Evolutionary conservation across 2,113 vertebrate species (phyloP).

Genomic region (Hoplias malabaricus): DNA sequence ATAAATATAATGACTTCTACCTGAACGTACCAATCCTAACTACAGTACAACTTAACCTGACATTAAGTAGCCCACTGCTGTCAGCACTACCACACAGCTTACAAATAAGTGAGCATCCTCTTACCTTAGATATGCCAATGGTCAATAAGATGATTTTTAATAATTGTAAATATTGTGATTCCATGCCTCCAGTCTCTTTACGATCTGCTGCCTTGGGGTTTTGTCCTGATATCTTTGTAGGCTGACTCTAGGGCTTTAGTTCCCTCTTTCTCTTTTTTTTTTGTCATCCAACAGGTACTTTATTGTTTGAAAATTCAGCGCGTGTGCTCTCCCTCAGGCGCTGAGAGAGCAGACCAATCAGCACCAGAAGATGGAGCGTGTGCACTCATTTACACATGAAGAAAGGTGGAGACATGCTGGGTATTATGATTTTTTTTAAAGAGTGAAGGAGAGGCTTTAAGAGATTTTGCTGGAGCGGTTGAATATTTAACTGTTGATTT

Average conservation of each 20-base stretch:
- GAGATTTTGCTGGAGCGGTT: background rate
- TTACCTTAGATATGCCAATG: constrained; percentile 61
- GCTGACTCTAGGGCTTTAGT: constrained; percentile 48
- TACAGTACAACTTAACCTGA: background rate
- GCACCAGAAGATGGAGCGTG: background rate
- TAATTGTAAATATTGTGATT: constrained; percentile 48
- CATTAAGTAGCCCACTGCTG: background rate
- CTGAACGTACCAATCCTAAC: background rate
- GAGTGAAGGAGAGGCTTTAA: background rate
- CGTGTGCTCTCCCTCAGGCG: constrained; percentile 33
- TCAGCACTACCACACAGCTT: background rate
- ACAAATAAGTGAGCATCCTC: constrained; percentile 4
- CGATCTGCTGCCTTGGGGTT: constrained; percentile 55
- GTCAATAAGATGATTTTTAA: constrained; percentile 58
- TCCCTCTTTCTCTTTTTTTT: constrained; percentile 20
- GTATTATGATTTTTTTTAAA: background rate
- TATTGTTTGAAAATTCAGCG: constrained; percentile 62
- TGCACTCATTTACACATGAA: background rate
- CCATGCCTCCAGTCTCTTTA: constrained; percentile 46
- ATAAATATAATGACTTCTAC: too few relatives aligned
- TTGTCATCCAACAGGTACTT: constrained; percentile 60
- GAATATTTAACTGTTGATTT: background rate
- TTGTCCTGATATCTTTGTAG: constrained; percentile 56
- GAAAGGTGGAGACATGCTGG: background rate
- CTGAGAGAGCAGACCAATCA: constrained; percentile 36